Base-by-base conservation (phyloP, 2,888 invertebrate species). In the Andrena dorsata region DNA sequence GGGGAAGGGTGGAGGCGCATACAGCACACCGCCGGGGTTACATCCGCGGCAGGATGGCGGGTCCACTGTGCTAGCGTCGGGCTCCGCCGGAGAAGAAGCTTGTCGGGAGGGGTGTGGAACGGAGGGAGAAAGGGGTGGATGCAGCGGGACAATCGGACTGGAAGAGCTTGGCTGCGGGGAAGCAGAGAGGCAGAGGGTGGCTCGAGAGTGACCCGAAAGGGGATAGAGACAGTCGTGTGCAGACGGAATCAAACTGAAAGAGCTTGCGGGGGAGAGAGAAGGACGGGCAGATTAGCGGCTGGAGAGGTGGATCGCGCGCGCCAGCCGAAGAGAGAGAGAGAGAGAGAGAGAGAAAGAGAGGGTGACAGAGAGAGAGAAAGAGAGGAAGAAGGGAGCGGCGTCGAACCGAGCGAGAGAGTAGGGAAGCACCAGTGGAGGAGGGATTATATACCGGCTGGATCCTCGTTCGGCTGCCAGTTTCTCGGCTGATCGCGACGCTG, bases 381-480 rank as follows among this genome's bases (percentile, higher is more conserved):
- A 61, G 41, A 60, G 60, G 32, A 69, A 47, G 35, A 61, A 26
- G 10, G 60, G 35, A 64, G 13, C 65, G 28, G 47, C 35, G 63
- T n/a, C 30, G 47, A 76, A 81, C 74, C 80, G 68, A 82, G 65
- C 28, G 84, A 72, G 75, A 71, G 58, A 68, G 85, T 74, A 74
- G 81, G 82, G 80, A 73, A 81, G 83, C 82, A 77, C 80, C 84
- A 80, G 87, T 83, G 85, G 89, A 87, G 88, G 87, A 86, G 80
- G 85, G 87, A 90, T 92, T 93, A 92, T 92, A 93, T 92, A 92
- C 91, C 85, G 89, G 90, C 90, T 89, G 89, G 89, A 90, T 90
- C 89, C 90, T 91, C 90, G 88, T 90, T 87, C 90, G 86, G 85
- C 89, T 86, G 92, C 88, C 92, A 93, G 93, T 93, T 88, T 91